Percentiles rank a stretch among this genome's conserved stretches.
phyloP scores from a whole-genome alignment of 2,888 invertebrate genomes.

The Pecten maximus region DNA sequence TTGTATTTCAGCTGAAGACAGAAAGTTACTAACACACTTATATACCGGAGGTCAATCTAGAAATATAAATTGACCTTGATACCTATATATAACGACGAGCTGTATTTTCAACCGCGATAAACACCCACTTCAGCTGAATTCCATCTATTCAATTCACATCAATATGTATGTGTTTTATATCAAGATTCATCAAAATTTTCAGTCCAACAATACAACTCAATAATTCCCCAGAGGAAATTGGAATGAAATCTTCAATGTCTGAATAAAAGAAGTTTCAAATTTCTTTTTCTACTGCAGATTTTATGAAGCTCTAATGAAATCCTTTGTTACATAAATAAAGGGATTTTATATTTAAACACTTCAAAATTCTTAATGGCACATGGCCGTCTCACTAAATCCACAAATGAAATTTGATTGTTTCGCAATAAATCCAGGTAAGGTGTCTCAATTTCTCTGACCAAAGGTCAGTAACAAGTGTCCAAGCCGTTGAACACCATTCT shows the following conservation, averaged over 20 bases:
- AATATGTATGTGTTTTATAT: not conserved
- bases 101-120: not conserved
- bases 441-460: not conserved
- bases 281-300: not conserved
- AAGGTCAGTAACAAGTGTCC: not conserved
- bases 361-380: not conserved
- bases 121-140: not conserved
- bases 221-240: not conserved
- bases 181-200: not conserved
- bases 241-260: not conserved
- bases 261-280: not conserved
- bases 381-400: not conserved
- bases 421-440: not conserved
- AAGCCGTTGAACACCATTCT: not conserved
- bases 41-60: not conserved
- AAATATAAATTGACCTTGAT: not conserved
- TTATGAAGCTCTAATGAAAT: not conserved
- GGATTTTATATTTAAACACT: not conserved
- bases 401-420: not conserved
- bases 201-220: not conserved
- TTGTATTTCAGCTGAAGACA: not conserved
- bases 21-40: not conserved
- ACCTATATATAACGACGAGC: not conserved
- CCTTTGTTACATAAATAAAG: not conserved
- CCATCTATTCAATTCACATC: not conserved